Percentiles rank a stretch among this genome's conserved stretches.
Evolutionary conservation across 2,113 vertebrate species (phyloP).

Genomic region (Dolichallabes microphthalmus): DNA sequence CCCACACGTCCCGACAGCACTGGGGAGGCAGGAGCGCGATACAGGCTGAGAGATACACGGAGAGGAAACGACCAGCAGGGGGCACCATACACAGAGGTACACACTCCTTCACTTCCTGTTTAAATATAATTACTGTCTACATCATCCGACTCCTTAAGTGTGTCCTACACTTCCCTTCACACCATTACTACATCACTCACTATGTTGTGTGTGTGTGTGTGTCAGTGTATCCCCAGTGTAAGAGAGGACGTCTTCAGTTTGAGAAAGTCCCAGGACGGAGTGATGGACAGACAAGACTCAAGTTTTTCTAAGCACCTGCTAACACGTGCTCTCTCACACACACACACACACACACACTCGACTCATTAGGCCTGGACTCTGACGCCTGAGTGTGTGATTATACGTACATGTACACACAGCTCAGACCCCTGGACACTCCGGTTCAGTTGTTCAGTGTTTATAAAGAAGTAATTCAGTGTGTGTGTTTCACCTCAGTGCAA

Average conservation of each 20-base stretch:
- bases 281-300: slow-evolving; percentile 90
- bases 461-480: background rate
- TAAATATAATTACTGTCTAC: too few species aligned
- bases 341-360: background rate
- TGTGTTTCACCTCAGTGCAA: background rate
- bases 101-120: background rate
- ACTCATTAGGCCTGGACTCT: background rate
- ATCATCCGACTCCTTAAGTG: background rate
- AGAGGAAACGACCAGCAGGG: slow-evolving; percentile 69
- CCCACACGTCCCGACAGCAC: background rate
- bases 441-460: background rate
- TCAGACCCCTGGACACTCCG: too few species aligned
- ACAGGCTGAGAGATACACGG: slow-evolving; percentile 35
- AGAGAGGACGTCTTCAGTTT: slow-evolving; percentile 78
- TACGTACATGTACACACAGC: too few species aligned
- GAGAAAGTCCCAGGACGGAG: slow-evolving; percentile 85
- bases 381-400: background rate
- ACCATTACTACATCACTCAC: background rate
- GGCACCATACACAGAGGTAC: slow-evolving; percentile 35
- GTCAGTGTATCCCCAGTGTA: slow-evolving; percentile 65
- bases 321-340: background rate
- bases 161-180: background rate
- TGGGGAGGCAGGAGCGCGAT: background rate
- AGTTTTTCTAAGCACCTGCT: slow-evolving; percentile 74
- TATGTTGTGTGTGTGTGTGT: slow-evolving; percentile 9